These are phyloP conservation scores for Percopsis omiscomaycus DNA, from an alignment of 2,797 vertebrate species.

Conservation along the genomic window DNA sequence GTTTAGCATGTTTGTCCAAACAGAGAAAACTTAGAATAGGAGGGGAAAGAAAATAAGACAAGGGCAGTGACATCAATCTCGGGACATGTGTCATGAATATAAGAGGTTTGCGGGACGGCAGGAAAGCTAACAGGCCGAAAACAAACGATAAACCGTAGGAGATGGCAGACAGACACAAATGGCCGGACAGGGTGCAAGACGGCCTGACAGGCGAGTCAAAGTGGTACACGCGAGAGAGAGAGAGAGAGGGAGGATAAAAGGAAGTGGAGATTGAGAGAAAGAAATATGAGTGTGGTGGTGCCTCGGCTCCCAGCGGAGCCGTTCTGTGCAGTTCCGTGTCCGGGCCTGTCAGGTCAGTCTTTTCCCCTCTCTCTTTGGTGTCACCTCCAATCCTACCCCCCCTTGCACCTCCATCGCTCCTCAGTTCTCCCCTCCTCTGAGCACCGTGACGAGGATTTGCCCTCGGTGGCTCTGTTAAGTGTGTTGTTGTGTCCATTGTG, in stretches of 20 bases:
- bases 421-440: neutral
- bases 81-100: slow-evolving; percentile 30
- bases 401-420: neutral
- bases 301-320: slow-evolving; percentile 56
- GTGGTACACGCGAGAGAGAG: slow-evolving; percentile 12
- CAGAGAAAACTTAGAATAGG: too few relatives aligned
- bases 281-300: slow-evolving; percentile 24
- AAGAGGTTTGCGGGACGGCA: slow-evolving; percentile 31
- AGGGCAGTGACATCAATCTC: too few relatives aligned
- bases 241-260: neutral
- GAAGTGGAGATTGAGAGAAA: slow-evolving; percentile 20
- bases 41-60: too few relatives aligned
- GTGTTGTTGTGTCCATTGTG: too few relatives aligned
- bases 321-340: slow-evolving; percentile 49
- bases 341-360: slow-evolving; percentile 51
- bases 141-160: neutral
- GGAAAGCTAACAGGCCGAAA: slow-evolving; percentile 8
- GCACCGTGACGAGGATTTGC: too few relatives aligned
- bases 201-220: slow-evolving; percentile 50
- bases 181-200: slow-evolving; percentile 28
- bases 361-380: neutral
- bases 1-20: too few relatives aligned
- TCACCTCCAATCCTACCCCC: neutral
- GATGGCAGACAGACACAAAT: slow-evolving; percentile 2
- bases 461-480: too few relatives aligned